Evolutionary conservation across 2,888 invertebrate genomes (phyloP).

Genomic region (Liodrosophila aerea): DNA sequence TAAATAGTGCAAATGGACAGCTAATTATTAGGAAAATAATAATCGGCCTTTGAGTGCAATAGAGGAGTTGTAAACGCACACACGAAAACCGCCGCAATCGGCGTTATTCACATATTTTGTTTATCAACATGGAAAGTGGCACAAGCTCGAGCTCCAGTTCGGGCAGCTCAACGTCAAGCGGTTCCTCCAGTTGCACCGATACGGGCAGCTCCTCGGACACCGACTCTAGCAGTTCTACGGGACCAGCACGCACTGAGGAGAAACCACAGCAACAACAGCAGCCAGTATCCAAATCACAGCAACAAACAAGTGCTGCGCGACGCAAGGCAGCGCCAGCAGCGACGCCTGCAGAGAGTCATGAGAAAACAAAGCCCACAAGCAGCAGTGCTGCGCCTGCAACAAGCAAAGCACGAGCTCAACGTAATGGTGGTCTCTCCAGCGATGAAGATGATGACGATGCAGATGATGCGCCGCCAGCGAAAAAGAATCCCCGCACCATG

Average conservation of each 20-base stretch:
- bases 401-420: conserved; percentile 57
- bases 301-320: conserved; percentile 32
- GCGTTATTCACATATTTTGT: conserved; percentile 5
- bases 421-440: conserved; percentile 83
- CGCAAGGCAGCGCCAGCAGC: conserved; percentile 36
- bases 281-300: conserved; percentile 30
- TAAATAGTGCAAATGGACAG: no score
- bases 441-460: conserved; percentile 82
- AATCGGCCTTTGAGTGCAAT: no score
- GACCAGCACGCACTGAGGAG: conserved; percentile 70
- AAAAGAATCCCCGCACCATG: conserved; percentile 52
- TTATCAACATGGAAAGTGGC: conserved; percentile 36
- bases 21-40: no score
- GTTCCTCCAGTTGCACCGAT: conserved; percentile 87
- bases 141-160: conserved; percentile 85
- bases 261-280: conserved; percentile 36
- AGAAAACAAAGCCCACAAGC: conserved; percentile 44
- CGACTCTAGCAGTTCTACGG: conserved; percentile 85
- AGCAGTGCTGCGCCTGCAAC: conserved; percentile 38
- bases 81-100: no score
- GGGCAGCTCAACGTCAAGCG: conserved; percentile 87
- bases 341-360: conserved; percentile 27
- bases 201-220: conserved; percentile 84
- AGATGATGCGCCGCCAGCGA: conserved; percentile 70
- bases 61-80: no score